Base-by-base conservation (phyloP, 2,888 invertebrate genomes). In the Trichogramma dendrolimi region DNA sequence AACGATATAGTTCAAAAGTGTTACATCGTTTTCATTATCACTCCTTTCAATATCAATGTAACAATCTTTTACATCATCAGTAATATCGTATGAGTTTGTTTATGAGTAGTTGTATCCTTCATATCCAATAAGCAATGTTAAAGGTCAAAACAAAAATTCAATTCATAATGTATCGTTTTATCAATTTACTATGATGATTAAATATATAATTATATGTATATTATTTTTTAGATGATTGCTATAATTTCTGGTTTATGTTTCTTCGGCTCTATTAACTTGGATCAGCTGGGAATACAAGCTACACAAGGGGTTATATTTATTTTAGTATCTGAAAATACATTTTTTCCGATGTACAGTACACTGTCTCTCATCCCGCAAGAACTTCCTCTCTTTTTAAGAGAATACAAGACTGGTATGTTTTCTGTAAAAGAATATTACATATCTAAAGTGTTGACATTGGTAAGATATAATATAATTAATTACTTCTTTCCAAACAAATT, bases 301-400 rank as follows among this genome's bases (percentile, higher is more conserved):
- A 87, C 94, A 1, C 92, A 94, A 76, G 96, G 95, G 4, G 90
- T 90, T 0, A 80, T 95, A 5, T 95, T 94, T 78, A 87, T 94
- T 68, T 85, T 94, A 78, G 91, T 94, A 50, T 87, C 92, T 0
- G 94, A 96, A 82, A 92, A 94, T 74, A 92, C 94, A 0, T 96
- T 95, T 80, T 87, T 88, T 59, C 93, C 94, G 0, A 91, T 96
- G 89, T 96, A 96, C 78, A 89, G 92, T 0, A 91, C 93, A 1
- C 82, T 96, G 48, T 87, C 91, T 68, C 85, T 91, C 71, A 92
- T 94, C 73, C 94, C 94, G 0, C 86, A 87, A 70, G 85, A 87
- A 74, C 86, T 92, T 66, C 93, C 94, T 0, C 80, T 94, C 51
- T 87, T 95, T 72, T 80, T 89, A 47, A 82, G 95, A 63, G 95